Percentiles rank a stretch among this genome's conserved stretches.
Evolutionary conservation across 2,888 invertebrate genomes (phyloP).

Genomic region (Aporophyla nigra): DNA sequence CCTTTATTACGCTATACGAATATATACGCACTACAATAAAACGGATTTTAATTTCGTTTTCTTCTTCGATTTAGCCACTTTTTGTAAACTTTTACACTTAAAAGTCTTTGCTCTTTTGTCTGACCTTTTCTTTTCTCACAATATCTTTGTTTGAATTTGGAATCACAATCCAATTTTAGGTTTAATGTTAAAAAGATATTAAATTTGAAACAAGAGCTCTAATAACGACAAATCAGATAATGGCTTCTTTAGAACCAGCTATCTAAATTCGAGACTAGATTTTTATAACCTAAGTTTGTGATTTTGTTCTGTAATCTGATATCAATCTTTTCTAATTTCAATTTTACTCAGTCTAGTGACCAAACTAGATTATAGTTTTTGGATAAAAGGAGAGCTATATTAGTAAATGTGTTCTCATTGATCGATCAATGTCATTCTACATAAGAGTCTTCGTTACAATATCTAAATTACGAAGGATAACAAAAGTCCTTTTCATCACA

Average conservation of each 20-base stretch:
- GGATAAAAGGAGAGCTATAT: background rate
- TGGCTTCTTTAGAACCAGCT: constrained; percentile 13
- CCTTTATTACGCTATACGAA: constrained; percentile 73
- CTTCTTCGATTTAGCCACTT: constrained; percentile 6
- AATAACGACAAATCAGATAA: constrained; percentile 22
- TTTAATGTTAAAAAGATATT: constrained; percentile 24
- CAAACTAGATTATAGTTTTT: background rate
- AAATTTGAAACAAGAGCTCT: constrained; percentile 21
- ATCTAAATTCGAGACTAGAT: background rate
- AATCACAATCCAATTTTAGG: constrained; percentile 27
- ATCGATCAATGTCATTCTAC: constrained; percentile 23
- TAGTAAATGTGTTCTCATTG: background rate
- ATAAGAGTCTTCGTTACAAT: constrained; percentile 6
- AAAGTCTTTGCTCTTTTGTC: constrained; percentile 20
- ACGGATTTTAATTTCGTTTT: constrained; percentile 39
- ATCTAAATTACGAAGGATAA: constrained; percentile 40
- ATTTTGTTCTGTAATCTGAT: constrained; percentile 5
- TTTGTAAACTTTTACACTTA: background rate
- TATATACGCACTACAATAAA: constrained; percentile 25
- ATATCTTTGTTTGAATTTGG: constrained; percentile 22
- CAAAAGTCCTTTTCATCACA: constrained; percentile 46
- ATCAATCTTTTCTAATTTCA: constrained; percentile 11
- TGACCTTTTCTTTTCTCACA: constrained; percentile 3
- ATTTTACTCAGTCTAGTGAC: constrained; percentile 1
- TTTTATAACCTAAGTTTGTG: constrained; percentile 13